Percentiles rank a stretch among this genome's conserved stretches.
Evolutionary conservation across 2,888 invertebrate species (phyloP).

Genomic region (Villa cingulata): DNA sequence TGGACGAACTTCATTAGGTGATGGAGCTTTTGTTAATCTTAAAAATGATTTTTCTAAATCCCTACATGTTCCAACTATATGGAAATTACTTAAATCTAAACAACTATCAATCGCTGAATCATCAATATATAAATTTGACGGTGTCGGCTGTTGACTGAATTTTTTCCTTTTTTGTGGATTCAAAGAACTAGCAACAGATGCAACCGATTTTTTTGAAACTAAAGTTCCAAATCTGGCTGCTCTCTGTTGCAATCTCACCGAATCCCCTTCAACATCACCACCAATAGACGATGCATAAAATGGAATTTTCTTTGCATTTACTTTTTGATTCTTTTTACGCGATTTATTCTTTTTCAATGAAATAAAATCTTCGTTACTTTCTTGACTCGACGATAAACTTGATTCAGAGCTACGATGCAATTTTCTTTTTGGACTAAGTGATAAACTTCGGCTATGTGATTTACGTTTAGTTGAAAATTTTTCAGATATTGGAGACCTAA

Average conservation of each 20-base stretch:
- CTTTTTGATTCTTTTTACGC: slow-evolving; percentile 20
- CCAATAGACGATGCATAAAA: slow-evolving; percentile 55
- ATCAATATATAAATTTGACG: slow-evolving; percentile 35
- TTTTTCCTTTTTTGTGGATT: slow-evolving; percentile 9
- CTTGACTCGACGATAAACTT: slow-evolving; percentile 33
- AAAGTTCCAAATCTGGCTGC: slow-evolving; percentile 64
- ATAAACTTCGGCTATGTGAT: slow-evolving; percentile 25
- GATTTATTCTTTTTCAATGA: slow-evolving; percentile 32
- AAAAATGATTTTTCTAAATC: slow-evolving; percentile 94
- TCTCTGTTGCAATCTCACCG: slow-evolving; percentile 69
- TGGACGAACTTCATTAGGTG: slow-evolving; percentile 82
- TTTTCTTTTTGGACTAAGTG: slow-evolving; percentile 41
- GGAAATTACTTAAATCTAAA: slow-evolving; percentile 73
- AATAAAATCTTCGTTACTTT: slow-evolving; percentile 22
- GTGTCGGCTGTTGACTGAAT: slow-evolving; percentile 22
- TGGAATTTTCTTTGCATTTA: slow-evolving; percentile 37
- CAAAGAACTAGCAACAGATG: slow-evolving; percentile 26
- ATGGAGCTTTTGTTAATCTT: slow-evolving; percentile 89
- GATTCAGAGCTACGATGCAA: slow-evolving; percentile 32
- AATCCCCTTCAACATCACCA: slow-evolving; percentile 56
- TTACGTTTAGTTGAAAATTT: slow-evolving; percentile 20
- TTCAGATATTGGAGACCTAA: slow-evolving; percentile 7
- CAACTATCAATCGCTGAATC: slow-evolving; percentile 48
- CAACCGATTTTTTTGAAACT: slow-evolving; percentile 24
- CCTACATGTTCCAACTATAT: slow-evolving; percentile 87